Evolutionary conservation across 2,113 vertebrate genomes (phyloP).

Genomic region (Podiceps cristatus): DNA sequence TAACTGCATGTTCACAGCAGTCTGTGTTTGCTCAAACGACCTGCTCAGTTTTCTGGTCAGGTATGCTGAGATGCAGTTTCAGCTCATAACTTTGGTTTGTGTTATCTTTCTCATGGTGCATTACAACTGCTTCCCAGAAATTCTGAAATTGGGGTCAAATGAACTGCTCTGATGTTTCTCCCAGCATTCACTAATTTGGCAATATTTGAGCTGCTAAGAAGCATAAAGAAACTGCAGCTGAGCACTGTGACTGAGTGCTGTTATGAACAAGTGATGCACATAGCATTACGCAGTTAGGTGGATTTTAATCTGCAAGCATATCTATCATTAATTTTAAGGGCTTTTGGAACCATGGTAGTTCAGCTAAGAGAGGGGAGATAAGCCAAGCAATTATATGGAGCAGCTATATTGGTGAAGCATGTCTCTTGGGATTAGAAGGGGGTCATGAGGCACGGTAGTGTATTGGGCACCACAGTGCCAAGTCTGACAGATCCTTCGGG

Average conservation of each 20-base stretch:
- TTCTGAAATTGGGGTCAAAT: background rate
- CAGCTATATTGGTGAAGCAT: background rate
- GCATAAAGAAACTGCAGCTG: background rate
- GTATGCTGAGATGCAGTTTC: background rate
- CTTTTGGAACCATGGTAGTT: background rate
- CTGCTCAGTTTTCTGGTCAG: background rate
- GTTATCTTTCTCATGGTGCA: background rate
- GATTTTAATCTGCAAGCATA: background rate
- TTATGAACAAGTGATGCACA: background rate
- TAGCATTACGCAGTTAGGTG: background rate
- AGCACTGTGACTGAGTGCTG: background rate
- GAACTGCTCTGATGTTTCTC: background rate
- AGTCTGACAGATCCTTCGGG: background rate
- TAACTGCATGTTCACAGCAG: background rate
- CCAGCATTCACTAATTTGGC: background rate
- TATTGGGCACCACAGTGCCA: background rate
- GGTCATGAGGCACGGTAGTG: background rate
- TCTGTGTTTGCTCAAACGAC: background rate
- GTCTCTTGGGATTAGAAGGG: background rate
- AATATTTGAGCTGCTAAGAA: background rate
- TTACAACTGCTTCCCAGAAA: background rate
- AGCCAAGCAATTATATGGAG: constrained; percentile 21
- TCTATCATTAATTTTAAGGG: background rate
- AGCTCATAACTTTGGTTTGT: background rate
- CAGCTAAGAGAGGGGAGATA: background rate